Evolutionary conservation across 1,140 invertebrate species (phyloP), one percentile per base, ranked within the genome.

Genomic region (Meloidogyne hapla): DNA sequence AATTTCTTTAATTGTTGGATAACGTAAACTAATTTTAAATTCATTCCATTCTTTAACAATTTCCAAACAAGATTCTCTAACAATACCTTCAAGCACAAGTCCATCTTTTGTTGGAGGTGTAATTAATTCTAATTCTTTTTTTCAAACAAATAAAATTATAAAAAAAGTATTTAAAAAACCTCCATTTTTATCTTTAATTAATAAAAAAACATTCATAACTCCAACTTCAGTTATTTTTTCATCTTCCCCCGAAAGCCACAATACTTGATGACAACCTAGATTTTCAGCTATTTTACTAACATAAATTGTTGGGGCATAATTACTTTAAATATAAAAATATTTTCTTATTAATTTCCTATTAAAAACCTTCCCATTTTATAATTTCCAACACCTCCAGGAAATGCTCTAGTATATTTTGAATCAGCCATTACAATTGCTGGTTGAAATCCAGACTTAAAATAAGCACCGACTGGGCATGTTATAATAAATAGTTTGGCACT

Each of bases 181-280:
- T 91, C 94, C 94, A 85, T 93, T 89, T 72, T 94, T 91, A 87
- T 98, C 94, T 75, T 92, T 91, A 86, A 92, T 92, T 84, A 93
- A 92, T 80, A 96, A 90, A 86, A 99, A 98, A 66, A 99, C 91
- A 85, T 99, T 99, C 97, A 99, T 99, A 8, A 96, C 94, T 64
- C 97, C 97, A 64, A 94, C 95, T 91, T 99, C 97, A 0, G 96
- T 98, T 1, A 99, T 83, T 86, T 96, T 91, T 87, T 96, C 91
- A 86, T 99, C 92, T 5, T 94, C 91, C 9, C 95, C 96, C 88
- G 92, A 98, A 6, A 99, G 89, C 97, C 96, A 99, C 12, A 99
- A 88, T 2, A 98, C 94, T 90, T 99, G 96, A 82, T 99, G 94
- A 71, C 94, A 91, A 4, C 93, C 94, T 82, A 91, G 89, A 74